phyloP scores from a whole-genome alignment of 2,113 vertebrate species.

The Oryctolagus cuniculus region mOryCun1.1 NC_091438.1:88477001-88477500 shows the following conservation, averaged over 20 bases:
- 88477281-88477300: slow-evolving; percentile 82
- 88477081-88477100: slow-evolving; percentile 78
- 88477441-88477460: slow-evolving; percentile 68
- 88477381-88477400: slow-evolving; percentile 83
- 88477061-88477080: slow-evolving; percentile 72
- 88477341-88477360: slow-evolving; percentile 79
- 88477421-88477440: slow-evolving; percentile 66
- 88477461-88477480: slow-evolving; percentile 72
- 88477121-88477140: slow-evolving; percentile 79
- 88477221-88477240: slow-evolving; percentile 89
- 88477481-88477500: slow-evolving; percentile 29
- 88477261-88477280: slow-evolving; percentile 83
- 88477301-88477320: slow-evolving; percentile 78
- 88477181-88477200: slow-evolving; percentile 88
- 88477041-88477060: not conserved
- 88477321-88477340: slow-evolving; percentile 82
- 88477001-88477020: slow-evolving; percentile 14
- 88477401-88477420: slow-evolving; percentile 70
- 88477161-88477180: slow-evolving; percentile 81
- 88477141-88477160: slow-evolving; percentile 83
- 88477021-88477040: slow-evolving; percentile 67
- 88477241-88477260: slow-evolving; percentile 88
- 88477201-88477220: slow-evolving; percentile 87
- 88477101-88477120: slow-evolving; percentile 81
- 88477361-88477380: slow-evolving; percentile 75